These are phyloP conservation scores for Darevskia mixta DNA, from an alignment of 2,797 vertebrate species.

Conservation along the genomic window DNA sequence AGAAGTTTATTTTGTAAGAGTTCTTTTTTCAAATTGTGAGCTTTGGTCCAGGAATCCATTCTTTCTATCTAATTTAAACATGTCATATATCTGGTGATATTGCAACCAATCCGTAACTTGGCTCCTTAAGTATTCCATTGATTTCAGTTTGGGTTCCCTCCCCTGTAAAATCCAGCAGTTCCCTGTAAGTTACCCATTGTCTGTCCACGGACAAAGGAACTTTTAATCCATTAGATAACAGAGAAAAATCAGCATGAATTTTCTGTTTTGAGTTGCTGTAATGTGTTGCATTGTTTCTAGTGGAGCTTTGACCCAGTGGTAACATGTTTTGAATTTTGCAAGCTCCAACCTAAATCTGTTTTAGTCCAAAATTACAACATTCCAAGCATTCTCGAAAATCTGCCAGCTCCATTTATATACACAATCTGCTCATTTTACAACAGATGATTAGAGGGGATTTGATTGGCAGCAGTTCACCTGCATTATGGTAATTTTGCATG, in stretches of 20 bases:
- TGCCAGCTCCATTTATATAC: constrained; percentile 31
- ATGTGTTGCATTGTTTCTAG: constrained; percentile 36
- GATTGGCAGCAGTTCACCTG: constrained; percentile 3
- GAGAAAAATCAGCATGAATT: constrained; percentile 25
- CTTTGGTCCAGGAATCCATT: too few relatives aligned
- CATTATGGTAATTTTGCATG: constrained; percentile 1
- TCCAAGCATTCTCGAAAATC: constrained; percentile 17
- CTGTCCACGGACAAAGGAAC: too few relatives aligned
- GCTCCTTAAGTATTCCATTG: too few relatives aligned
- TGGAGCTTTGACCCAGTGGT: background rate
- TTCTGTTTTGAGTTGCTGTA: background rate
- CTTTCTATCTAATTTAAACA: too few relatives aligned
- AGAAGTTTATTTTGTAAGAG: too few relatives aligned
- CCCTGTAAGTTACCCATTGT: too few relatives aligned
- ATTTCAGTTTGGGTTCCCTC: too few relatives aligned
- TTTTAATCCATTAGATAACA: constrained; percentile 24
- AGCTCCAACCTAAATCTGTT: background rate
- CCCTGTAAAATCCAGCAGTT: too few relatives aligned
- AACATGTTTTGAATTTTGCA: constrained; percentile 29
- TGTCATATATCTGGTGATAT: too few relatives aligned
- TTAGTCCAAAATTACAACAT: constrained; percentile 35
- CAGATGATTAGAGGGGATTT: constrained; percentile 3
- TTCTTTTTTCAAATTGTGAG: too few relatives aligned
- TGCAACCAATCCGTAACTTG: too few relatives aligned
- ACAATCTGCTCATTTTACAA: constrained; percentile 22